Evolutionary conservation across 2,113 vertebrate species (phyloP), one percentile per base, ranked within the genome.

Genomic region (Candoia aspera): DNA sequence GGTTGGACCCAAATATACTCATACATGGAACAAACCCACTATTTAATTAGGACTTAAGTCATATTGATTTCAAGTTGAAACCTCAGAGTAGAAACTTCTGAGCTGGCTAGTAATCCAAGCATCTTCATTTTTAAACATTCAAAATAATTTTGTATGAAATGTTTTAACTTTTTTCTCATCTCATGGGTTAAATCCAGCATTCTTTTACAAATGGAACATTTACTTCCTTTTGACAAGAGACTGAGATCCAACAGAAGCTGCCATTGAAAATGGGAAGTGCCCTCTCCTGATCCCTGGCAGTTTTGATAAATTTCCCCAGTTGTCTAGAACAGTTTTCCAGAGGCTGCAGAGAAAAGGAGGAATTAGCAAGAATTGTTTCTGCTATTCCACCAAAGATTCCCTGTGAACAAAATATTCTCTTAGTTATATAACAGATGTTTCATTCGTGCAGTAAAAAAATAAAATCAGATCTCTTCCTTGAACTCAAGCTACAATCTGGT

Each of bases 391-490:
- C 46, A 21, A 17, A 8, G 68, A 37, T 79, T 73, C 64, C 33
- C 68, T 73, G n/a, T 5, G 6, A 73, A 73, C 68, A 73, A 73
- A 73, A 5, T 79, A 79, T 73, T 33, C 15, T 37, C 42, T 64
- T 62, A 15, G 42, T 8, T 62, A 10, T 60, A 29, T 49, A 42
- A 62, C 29, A 64, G 59, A 17, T 59, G 33, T 33, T 23, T 59
- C 42, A 21, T 46, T 49, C 23, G 0, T 53, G 55, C 26, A 46
- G 58, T 49, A n/a, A 17, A 37, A 11, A 84, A 42, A 86, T 53
- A 57, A 87, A 29, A 90, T 42, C 92, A 46, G 29, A 87, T 91
- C 90, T 90, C 62, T 89, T 58, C 57, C 37, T 87, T 57, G 53
- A 57, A 55, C 24, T 79, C 64, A 57, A 57, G 19, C 49, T 21